Conservation (phyloP, 1,140 invertebrate species). For the Triops longicaudatus region DNA sequence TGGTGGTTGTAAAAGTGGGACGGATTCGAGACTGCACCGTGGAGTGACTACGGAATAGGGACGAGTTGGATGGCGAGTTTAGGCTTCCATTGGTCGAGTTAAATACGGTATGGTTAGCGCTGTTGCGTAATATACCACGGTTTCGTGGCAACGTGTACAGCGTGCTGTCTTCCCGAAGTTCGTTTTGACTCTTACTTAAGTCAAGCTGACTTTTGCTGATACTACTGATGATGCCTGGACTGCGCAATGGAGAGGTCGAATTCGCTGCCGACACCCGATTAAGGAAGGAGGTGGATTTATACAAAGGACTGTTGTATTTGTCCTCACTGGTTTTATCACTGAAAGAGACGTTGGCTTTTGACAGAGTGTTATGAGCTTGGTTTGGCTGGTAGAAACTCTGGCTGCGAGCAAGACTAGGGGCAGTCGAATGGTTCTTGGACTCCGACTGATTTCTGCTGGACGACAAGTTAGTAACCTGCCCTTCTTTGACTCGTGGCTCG, state of each 20-base stretch:
- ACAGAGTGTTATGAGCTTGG: slow-evolving; percentile 38
- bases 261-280: slow-evolving; percentile 48
- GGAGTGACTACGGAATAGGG: slow-evolving; percentile 12
- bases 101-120: not conserved
- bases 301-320: slow-evolving; percentile 40
- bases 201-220: slow-evolving; percentile 71
- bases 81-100: not conserved
- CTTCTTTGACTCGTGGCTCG: not conserved
- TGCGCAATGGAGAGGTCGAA: slow-evolving; percentile 62
- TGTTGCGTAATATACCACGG: slow-evolving; percentile 6
- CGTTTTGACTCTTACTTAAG: slow-evolving; percentile 39
- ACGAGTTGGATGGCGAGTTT: not conserved
- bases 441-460: slow-evolving; percentile 30
- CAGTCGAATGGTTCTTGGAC: slow-evolving; percentile 39
- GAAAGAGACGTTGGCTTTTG: slow-evolving; percentile 13
- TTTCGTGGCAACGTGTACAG: slow-evolving; percentile 29
- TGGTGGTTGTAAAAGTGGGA: not conserved
- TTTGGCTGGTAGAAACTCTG: slow-evolving; percentile 71
- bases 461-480: slow-evolving; percentile 52
- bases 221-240: slow-evolving; percentile 70
- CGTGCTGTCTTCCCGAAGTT: slow-evolving; percentile 17
- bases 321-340: slow-evolving; percentile 35
- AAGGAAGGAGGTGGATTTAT: slow-evolving; percentile 66
- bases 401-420: slow-evolving; percentile 64
- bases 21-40: not conserved